Evolutionary conservation across 1,140 invertebrate genomes (phyloP), one percentile per base, ranked within the genome.

Genomic region (Acromyrmex charruanus): DNA sequence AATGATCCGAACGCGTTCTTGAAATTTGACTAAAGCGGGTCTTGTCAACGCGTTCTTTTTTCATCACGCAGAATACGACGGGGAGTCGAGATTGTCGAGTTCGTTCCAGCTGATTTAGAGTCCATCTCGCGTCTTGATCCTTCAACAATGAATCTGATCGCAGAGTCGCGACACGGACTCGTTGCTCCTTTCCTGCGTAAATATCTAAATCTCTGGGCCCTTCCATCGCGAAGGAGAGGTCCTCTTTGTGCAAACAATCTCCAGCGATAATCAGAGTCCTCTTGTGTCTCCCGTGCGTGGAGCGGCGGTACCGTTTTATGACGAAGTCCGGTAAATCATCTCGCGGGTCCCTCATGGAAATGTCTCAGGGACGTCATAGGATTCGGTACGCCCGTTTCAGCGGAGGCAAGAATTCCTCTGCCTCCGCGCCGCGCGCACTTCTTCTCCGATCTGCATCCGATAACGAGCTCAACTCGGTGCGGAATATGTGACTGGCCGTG

Each of bases 271-370:
- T 95, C 94, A 94, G 93, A 88, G 88, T 88, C 89, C 92, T 93
- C 93, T 94, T 93, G 93, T 93, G 91, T 94, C 93, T 92, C 89
- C 90, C 69, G 90, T 84, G 89, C 87, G 87, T 90, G 92, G 90
- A 91, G 89, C 92, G 88, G 91, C 93, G 92, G 91, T 92, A 92
- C 91, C 91, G 92, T 93, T 94, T 92, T 92, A 91, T 88, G 91
- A 93, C 92, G 92, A 94, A 91, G 89, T 89, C 91, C 92, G 91
- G 93, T 95, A 95, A 95, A 95, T 95, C 94, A 95, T 93, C 93
- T 92, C 66, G 21, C 75, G 89, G 87, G 16, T n/a, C 89, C 85
- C 86, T 79, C 88, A 89, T 93, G 92, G 91, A 93, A 93, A 93
- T 89, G 90, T 93, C 92, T 89, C 82, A 82, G 86, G 90, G 71